These are phyloP conservation scores for Octodon degus DNA, from an alignment of 2,113 vertebrate species.

Conservation along the genomic window DNA sequence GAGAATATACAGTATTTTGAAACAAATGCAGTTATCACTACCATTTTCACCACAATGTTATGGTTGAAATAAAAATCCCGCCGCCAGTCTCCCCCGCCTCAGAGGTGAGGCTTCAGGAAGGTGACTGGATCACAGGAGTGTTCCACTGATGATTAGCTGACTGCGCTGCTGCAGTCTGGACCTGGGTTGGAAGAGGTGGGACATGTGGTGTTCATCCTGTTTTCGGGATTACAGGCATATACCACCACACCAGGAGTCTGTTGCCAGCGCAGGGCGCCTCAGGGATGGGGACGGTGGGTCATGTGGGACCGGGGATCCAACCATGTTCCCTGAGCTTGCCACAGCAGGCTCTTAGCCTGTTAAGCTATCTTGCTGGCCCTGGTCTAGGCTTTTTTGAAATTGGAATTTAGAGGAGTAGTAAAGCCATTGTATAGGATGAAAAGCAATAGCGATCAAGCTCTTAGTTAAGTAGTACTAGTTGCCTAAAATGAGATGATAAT, in stretches of 20 bases:
- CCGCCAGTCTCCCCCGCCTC: not conserved
- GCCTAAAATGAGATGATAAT: not conserved
- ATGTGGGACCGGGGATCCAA: no score
- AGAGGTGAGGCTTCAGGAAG: no score
- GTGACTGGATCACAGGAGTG: not conserved
- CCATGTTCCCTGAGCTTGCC: no score
- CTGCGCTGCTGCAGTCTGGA: not conserved
- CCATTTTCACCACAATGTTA: not conserved
- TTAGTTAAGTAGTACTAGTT: not conserved
- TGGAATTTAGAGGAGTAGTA: not conserved
- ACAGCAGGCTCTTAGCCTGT: no score
- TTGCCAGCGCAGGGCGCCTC: no score
- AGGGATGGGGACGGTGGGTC: no score
- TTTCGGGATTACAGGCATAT: no score
- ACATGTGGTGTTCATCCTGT: no score
- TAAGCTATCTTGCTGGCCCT: not conserved
- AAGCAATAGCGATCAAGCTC: not conserved
- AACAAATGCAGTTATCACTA: not conserved
- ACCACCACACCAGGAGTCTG: no score
- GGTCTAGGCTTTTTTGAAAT: not conserved
- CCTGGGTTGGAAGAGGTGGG: not conserved
- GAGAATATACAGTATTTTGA: not conserved
- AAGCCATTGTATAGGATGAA: not conserved
- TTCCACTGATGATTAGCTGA: not conserved
- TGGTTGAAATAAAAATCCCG: not conserved